Percentiles rank a stretch among this genome's conserved stretches.
These are phyloP conservation scores for Candidula unifasciata DNA, from an alignment of 2,888 invertebrate species.

Conservation along the genomic window DNA sequence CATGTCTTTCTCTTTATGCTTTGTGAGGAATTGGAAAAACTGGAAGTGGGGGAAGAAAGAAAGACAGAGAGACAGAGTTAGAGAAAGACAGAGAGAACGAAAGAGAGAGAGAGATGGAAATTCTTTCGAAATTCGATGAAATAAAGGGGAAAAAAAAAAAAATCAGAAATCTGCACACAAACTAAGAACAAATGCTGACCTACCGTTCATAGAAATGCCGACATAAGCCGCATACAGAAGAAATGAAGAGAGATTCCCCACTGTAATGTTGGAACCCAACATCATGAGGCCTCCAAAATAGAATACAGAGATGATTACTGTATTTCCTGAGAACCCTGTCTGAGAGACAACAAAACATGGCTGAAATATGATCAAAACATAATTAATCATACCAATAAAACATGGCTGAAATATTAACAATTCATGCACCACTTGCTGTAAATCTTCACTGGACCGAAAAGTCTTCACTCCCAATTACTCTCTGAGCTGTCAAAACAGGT, in stretches of 20 bases:
- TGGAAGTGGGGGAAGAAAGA: too few species aligned
- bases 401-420: background rate
- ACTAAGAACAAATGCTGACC: background rate
- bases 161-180: background rate
- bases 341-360: constrained; percentile 56
- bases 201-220: constrained; percentile 90
- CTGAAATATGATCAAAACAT: background rate
- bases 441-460: too few species aligned
- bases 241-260: constrained; percentile 95
- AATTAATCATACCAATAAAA: background rate
- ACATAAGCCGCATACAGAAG: constrained; percentile 95
- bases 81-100: too few species aligned
- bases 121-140: too few species aligned
- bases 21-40: too few species aligned
- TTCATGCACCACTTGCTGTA: too few species aligned
- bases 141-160: background rate
- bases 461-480: too few species aligned
- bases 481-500: too few species aligned
- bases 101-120: too few species aligned
- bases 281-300: constrained; percentile 95
- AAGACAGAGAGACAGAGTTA: too few species aligned
- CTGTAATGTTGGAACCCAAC: constrained; percentile 83
- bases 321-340: constrained; percentile 87
- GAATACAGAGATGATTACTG: constrained; percentile 91
- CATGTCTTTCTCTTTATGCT: too few species aligned